These are phyloP conservation scores for Cathartes aura DNA, from an alignment of 2,113 vertebrate species.

Conservation along the genomic window DNA sequence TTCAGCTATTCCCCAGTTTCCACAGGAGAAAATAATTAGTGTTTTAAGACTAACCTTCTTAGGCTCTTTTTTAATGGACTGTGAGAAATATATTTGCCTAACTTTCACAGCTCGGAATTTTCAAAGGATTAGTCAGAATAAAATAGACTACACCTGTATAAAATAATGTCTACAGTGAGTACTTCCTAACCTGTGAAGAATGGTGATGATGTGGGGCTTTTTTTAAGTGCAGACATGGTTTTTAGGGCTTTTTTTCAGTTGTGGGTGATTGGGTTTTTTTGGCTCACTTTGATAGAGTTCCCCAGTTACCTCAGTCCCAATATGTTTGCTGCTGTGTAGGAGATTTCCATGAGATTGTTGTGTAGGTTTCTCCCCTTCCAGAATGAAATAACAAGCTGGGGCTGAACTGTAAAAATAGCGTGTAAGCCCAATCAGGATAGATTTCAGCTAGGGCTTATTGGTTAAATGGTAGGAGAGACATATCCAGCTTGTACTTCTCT, in stretches of 20 bases:
- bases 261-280: neutral
- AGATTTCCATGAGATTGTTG: neutral
- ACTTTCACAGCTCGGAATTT: constrained; percentile 5
- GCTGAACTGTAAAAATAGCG: neutral
- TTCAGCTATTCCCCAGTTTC: neutral
- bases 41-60: neutral
- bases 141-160: neutral
- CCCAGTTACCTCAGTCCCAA: neutral
- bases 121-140: neutral
- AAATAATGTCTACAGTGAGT: neutral
- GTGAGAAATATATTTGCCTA: constrained; percentile 6
- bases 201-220: neutral
- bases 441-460: neutral
- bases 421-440: neutral
- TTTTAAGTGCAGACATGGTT: neutral
- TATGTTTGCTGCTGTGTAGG: neutral
- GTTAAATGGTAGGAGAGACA: neutral
- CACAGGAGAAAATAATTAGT: constrained; percentile 25
- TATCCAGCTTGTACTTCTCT: neutral
- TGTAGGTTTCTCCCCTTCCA: neutral
- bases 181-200: neutral
- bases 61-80: constrained; percentile 20
- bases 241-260: neutral
- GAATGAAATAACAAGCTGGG: neutral
- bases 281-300: neutral